Base-by-base conservation (phyloP, 2,797 vertebrate genomes). In the Spea hammondii region DNA sequence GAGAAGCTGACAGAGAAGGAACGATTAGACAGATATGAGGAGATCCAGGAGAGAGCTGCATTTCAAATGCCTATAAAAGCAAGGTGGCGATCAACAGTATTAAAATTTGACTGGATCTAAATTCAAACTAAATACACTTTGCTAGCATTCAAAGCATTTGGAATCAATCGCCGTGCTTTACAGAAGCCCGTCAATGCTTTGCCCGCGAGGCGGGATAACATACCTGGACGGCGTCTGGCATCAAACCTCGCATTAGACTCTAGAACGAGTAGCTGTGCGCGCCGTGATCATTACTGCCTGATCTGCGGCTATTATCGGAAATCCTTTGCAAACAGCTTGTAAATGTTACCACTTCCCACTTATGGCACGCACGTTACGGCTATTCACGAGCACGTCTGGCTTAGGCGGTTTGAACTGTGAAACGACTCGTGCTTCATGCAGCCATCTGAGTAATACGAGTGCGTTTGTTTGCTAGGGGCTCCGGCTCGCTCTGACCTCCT, bases 381-480 rank as follows among this genome's bases (percentile, higher is more conserved):
- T 75, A 57, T 65, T 45, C 14, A 55, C 71, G 70, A 80, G 79
- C 70, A 72, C 44, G 44, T 5, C 12, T 7, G 70, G 66, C 68
- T 73, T 47, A 49, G 45, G 32, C 32, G 1, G 50, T 53, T 45
- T 65, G 72, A 82, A 65, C 44, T 60, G 62, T 79, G 70, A 79
- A 66, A 81, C 59, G 68, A 71, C 47, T 73, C 66, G 74, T 74
- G 75, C 75, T 80, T 65, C 65, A 78, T 74, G 70, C 49, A 47
- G 76, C 72, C 62, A 59, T 80, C 53, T 78, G 64, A 76, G 70
- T 76, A 77, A 76, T 81, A 69, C 49, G 62, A 46, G 59, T 59
- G 60, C 1, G 17, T 17, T 17, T 71, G 67, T 80, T 67, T 50
- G 68, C 59, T 32, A 32, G 32, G 32, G 32, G 32, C 32, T 32